Percentiles rank a stretch among this genome's conserved stretches.
phyloP scores from a whole-genome alignment of 1,140 invertebrate genomes.

The Ylistrum balloti region DNA sequence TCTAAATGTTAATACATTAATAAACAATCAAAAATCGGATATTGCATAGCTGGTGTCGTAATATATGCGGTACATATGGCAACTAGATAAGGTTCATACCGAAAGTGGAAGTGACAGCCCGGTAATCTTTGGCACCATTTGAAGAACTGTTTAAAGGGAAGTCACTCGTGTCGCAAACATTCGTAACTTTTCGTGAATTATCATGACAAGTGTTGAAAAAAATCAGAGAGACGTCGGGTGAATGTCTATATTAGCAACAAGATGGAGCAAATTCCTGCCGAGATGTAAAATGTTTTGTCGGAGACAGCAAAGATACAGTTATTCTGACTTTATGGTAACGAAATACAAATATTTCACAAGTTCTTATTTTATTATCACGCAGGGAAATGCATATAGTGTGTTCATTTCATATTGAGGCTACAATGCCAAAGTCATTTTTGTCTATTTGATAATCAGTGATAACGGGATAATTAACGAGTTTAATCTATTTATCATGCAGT shows the following conservation, averaged over 20 bases:
- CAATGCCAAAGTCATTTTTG: too few relatives aligned
- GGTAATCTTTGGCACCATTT: background rate
- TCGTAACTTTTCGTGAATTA: background rate
- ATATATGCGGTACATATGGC: background rate
- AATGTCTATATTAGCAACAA: constrained; percentile 40
- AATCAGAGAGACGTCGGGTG: background rate
- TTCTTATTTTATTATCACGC: too few relatives aligned
- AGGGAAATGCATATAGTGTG: background rate
- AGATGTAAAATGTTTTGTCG: constrained; percentile 34
- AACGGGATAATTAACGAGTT: too few relatives aligned
- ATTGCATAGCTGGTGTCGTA: too few relatives aligned
- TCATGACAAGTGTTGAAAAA: background rate
- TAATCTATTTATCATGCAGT: too few relatives aligned
- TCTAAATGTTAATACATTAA: too few relatives aligned
- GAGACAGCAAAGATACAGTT: background rate
- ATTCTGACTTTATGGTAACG: background rate
- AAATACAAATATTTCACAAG: background rate
- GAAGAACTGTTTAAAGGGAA: background rate
- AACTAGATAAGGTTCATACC: background rate
- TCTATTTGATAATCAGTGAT: too few relatives aligned
- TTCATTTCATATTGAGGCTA: too few relatives aligned
- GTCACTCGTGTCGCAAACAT: background rate
- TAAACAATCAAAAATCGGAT: too few relatives aligned
- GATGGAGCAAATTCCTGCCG: constrained; percentile 5
- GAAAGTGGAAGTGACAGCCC: constrained; percentile 13